Conservation (phyloP, 2,797 vertebrate genomes). For the Eulemur albifrons region DNA sequence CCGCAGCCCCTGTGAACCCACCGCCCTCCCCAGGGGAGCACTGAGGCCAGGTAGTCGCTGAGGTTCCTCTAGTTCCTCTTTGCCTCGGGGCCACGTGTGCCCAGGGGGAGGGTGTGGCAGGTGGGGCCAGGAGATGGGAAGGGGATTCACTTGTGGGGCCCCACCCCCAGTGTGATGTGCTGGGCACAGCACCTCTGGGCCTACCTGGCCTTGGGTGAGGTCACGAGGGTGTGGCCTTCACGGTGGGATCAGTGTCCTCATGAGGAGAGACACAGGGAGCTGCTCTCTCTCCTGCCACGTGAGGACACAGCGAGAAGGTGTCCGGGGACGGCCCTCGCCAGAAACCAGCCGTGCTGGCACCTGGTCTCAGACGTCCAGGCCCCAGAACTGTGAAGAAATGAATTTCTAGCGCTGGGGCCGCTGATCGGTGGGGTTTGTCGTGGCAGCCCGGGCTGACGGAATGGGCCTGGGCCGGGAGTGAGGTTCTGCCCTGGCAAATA, state of each 20-base stretch:
- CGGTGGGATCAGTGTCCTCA: background rate
- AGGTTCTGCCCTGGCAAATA: background rate
- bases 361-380: background rate
- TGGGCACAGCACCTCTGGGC: background rate
- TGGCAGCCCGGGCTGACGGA: background rate
- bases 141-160: background rate
- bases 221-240: fast-evolving
- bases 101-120: background rate
- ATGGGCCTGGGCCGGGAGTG: background rate
- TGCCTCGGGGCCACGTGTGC: background rate
- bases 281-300: background rate
- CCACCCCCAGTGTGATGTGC: fast-evolving
- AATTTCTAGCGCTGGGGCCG: background rate
- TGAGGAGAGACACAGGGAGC: background rate
- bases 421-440: background rate
- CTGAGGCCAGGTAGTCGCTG: background rate
- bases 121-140: background rate
- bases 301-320: background rate
- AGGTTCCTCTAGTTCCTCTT: background rate
- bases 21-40: too few species aligned
- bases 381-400: background rate
- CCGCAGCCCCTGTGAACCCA: background rate
- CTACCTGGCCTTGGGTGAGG: background rate
- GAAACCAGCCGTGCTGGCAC: background rate
- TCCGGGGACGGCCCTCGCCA: background rate